These are phyloP conservation scores for Cataglyphis livida DNA, from an alignment of 2,888 invertebrate species.

Conservation along the genomic window DNA sequence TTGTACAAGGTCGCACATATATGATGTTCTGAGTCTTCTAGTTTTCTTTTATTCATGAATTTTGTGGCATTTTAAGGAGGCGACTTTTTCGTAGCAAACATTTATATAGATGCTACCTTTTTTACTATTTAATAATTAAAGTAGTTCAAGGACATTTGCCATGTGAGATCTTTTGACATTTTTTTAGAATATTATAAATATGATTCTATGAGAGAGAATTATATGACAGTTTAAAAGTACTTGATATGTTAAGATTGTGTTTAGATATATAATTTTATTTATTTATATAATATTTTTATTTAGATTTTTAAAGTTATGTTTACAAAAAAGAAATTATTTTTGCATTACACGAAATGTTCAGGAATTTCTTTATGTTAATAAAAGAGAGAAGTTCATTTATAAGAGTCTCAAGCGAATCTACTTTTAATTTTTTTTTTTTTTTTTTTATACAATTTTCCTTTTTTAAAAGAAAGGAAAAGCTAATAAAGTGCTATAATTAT, in stretches of 20 bases:
- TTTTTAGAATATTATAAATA: background rate
- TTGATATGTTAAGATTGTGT: no score
- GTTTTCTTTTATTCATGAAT: background rate
- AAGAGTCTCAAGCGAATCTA: background rate
- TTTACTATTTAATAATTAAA: background rate
- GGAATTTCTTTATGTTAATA: background rate
- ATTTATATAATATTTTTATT: no score
- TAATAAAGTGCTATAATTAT: no score
- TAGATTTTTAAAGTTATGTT: no score
- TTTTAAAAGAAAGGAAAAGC: no score
- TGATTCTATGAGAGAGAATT: background rate
- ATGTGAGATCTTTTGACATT: background rate
- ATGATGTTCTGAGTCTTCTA: background rate
- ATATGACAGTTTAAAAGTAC: background rate
- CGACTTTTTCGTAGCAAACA: background rate
- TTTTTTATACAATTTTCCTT: no score
- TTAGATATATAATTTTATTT: no score
- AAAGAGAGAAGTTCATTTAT: background rate
- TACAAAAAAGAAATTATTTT: no score
- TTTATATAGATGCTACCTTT: background rate
- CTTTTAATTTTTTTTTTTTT: background rate
- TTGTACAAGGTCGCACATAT: conserved; percentile 33
- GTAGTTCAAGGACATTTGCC: background rate
- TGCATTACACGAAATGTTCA: no score
- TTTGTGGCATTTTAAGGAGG: background rate